A percentile compares a stretch with the other conserved stretches of the same genome.
These are phyloP conservation scores for Celastrina argiolus DNA, from an alignment of 2,888 invertebrate species.

Conservation along the genomic window DNA sequence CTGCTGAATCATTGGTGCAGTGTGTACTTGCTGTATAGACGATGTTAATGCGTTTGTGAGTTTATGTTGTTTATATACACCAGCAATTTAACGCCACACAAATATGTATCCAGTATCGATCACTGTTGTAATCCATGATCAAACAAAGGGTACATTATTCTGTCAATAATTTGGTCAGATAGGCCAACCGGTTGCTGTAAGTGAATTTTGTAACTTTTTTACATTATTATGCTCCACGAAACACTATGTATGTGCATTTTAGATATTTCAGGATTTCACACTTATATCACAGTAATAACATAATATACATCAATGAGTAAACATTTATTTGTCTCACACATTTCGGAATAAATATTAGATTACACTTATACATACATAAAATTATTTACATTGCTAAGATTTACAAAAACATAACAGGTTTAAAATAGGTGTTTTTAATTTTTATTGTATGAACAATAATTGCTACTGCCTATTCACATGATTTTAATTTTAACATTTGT, in stretches of 20 bases:
- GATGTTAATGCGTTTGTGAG: too few species aligned
- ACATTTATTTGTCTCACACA: slow-evolving; percentile 3
- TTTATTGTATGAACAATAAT: background rate
- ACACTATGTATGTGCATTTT: background rate
- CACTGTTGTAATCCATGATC: too few species aligned
- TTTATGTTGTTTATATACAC: too few species aligned
- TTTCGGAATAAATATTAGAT: background rate
- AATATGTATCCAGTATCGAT: too few species aligned
- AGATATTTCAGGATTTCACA: background rate
- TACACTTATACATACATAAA: background rate
- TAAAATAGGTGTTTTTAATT: background rate
- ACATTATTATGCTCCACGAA: background rate
- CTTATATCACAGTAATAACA: background rate
- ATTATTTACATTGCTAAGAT: background rate
- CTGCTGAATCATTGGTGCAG: background rate
- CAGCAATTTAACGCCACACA: too few species aligned
- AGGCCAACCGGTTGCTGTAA: background rate
- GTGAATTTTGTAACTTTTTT: background rate
- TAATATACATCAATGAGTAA: background rate
- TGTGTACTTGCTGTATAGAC: background rate
- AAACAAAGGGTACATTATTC: too few species aligned
- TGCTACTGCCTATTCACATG: background rate
- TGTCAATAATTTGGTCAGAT: too few species aligned
- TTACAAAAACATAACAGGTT: background rate
- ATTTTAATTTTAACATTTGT: background rate